A percentile compares a stretch with the other conserved stretches of the same genome.
Conservation (phyloP, 2,797 vertebrate species). For the Sylvilagus floridanus region DNA sequence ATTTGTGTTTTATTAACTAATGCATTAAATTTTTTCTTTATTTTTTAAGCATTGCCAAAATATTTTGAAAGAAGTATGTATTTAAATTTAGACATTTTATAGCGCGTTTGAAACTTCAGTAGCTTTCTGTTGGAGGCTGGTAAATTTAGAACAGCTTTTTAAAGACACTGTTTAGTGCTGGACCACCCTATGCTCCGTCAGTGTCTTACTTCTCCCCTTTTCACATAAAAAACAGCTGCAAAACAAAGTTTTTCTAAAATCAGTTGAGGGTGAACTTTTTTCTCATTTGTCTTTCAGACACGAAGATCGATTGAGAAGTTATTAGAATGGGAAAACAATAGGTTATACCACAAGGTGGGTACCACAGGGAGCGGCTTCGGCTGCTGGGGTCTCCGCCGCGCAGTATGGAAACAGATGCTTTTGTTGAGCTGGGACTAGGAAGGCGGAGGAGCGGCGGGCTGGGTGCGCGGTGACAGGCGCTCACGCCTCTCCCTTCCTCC, state of each 20-base stretch:
- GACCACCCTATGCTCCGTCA: constrained; percentile 92
- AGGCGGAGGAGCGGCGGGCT: constrained; percentile 94
- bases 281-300: constrained; percentile 95
- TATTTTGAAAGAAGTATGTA: constrained; percentile 46
- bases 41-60: constrained; percentile 48
- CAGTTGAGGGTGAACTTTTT: constrained; percentile 92
- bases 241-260: constrained; percentile 89
- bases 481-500: constrained; percentile 96
- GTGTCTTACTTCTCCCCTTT: constrained; percentile 89
- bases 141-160: constrained; percentile 49
- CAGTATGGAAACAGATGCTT: constrained; percentile 99
- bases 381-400: constrained; percentile 94
- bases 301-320: constrained; percentile 99
- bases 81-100: constrained; percentile 66
- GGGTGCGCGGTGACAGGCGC: constrained; percentile 90
- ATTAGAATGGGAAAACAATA: constrained; percentile 99
- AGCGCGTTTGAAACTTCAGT: constrained; percentile 40
- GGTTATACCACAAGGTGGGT: constrained; percentile 99
- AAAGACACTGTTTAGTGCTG: not conserved
- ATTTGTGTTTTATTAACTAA: constrained; percentile 60
- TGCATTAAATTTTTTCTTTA: constrained; percentile 43
- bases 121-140: constrained; percentile 45
- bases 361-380: constrained; percentile 90
- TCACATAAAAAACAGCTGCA: constrained; percentile 92
- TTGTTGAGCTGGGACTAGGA: constrained; percentile 97